Evolutionary conservation across 1,140 invertebrate genomes (phyloP).

Genomic region (Trialeurodes vaporariorum): DNA sequence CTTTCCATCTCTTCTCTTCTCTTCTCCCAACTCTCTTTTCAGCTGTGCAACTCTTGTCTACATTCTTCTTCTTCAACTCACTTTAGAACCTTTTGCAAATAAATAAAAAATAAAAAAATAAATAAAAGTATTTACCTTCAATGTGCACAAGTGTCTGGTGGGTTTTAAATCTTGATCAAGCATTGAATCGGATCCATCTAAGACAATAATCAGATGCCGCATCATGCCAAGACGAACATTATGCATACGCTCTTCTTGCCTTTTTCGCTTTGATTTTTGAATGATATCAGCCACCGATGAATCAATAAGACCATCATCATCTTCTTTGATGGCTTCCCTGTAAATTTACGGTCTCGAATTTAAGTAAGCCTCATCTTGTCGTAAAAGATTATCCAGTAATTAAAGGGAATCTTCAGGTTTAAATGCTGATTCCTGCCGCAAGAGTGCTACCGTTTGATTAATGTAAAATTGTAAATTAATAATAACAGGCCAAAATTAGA

Average conservation of each 20-base stretch:
- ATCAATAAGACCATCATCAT: conserved; percentile 83
- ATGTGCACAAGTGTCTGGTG: conserved; percentile 73
- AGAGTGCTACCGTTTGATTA: too few species aligned
- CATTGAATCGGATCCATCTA: conserved; percentile 93
- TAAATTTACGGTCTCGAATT: conserved; percentile 12
- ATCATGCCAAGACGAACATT: conserved; percentile 86
- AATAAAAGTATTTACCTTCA: conserved; percentile 52
- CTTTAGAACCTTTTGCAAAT: too few species aligned
- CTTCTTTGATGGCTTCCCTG: conserved; percentile 94
- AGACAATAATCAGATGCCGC: conserved; percentile 81
- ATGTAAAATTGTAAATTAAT: too few species aligned
- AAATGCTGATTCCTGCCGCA: too few species aligned
- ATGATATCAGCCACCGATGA: conserved; percentile 81
- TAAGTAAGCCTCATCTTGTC: not conserved
- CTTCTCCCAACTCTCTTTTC: too few species aligned
- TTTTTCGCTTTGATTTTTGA: conserved; percentile 70
- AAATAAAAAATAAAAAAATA: not conserved
- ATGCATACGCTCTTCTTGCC: conserved; percentile 55
- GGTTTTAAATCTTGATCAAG: conserved; percentile 88
- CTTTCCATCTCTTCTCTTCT: too few species aligned
- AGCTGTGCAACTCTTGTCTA: too few species aligned
- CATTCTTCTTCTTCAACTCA: too few species aligned
- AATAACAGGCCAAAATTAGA: too few species aligned
- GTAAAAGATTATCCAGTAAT: not conserved
- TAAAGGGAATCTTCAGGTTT: too few species aligned